Percentiles rank a stretch among this genome's conserved stretches.
These are phyloP conservation scores for Monopterus albus DNA, from an alignment of 2,113 vertebrate species.

Conservation along the genomic window DNA sequence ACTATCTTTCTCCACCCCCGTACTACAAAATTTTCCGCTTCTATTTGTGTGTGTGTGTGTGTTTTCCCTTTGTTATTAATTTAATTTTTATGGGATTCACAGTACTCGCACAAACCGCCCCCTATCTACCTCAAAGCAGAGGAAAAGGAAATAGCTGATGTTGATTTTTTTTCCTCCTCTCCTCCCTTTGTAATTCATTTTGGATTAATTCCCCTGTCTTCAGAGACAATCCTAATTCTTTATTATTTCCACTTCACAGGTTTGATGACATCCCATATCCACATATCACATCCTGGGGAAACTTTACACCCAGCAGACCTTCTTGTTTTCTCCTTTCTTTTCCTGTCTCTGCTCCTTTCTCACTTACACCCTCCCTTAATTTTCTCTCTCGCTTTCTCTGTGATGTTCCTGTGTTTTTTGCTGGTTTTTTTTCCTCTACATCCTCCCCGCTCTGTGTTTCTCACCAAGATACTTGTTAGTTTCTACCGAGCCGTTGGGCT, in stretches of 20 bases:
- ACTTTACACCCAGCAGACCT: slow-evolving; percentile 78
- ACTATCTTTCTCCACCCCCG: slow-evolving; percentile 64
- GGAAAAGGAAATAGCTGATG: slow-evolving; percentile 79
- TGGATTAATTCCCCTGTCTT: slow-evolving; percentile 84
- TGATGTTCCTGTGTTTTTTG: slow-evolving; percentile 3
- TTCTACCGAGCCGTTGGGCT: slow-evolving; percentile 37
- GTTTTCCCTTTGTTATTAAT: slow-evolving; percentile 73
- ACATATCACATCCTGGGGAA: slow-evolving; percentile 80
- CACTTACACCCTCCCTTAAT: neutral
- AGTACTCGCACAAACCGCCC: slow-evolving; percentile 68
- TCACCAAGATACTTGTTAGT: slow-evolving; percentile 51
- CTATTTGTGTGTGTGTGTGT: slow-evolving; percentile 47
- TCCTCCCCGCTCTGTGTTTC: slow-evolving; percentile 9
- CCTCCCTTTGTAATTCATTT: slow-evolving; percentile 78
- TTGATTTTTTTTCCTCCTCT: slow-evolving; percentile 65
- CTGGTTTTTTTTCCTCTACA: slow-evolving; percentile 4
- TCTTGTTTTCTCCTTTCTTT: slow-evolving; percentile 58
- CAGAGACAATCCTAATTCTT: slow-evolving; percentile 84
- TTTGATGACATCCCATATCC: slow-evolving; percentile 80
- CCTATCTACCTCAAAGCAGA: slow-evolving; percentile 75
- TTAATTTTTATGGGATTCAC: slow-evolving; percentile 74
- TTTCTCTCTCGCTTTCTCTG: slow-evolving; percentile 13
- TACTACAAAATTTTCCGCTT: slow-evolving; percentile 56
- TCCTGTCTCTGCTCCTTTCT: slow-evolving; percentile 29
- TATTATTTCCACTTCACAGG: slow-evolving; percentile 84